Evolutionary conservation across 1,140 invertebrate genomes (phyloP).

Genomic region (Drosophila chauvacae): DNA sequence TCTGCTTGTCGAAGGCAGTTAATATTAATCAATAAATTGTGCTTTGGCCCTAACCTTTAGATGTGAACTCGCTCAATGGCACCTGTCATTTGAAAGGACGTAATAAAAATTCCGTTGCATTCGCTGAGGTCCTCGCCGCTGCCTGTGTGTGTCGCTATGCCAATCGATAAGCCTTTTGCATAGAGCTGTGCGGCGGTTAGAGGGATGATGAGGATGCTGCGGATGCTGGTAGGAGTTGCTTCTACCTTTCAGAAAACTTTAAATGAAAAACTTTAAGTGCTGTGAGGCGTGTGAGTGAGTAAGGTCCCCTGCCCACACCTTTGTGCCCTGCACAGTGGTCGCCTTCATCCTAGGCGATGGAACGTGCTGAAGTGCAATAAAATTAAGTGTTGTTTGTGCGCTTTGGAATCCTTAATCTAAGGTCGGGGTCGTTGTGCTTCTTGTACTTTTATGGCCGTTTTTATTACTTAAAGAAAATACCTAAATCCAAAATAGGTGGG

Average conservation of each 20-base stretch:
- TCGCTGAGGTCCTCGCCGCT: conserved; percentile 29
- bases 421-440: conserved; percentile 12
- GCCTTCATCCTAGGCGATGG: conserved; percentile 14
- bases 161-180: conserved; percentile 76
- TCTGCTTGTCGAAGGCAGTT: conserved; percentile 47
- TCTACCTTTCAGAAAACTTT: conserved; percentile 71
- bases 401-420: conserved; percentile 41
- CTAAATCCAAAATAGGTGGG: conserved; percentile 12
- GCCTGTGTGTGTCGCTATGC: conserved; percentile 65
- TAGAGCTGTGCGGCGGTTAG: conserved; percentile 26
- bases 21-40: conserved; percentile 76
- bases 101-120: conserved; percentile 79
- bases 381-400: conserved; percentile 37
- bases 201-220: neutral
- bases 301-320: neutral
- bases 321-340: conserved; percentile 30
- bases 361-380: conserved; percentile 49
- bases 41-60: conserved; percentile 67
- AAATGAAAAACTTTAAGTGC: conserved; percentile 82
- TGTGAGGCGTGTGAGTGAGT: conserved; percentile 39
- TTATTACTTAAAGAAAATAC: conserved; percentile 32
- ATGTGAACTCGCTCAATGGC: conserved; percentile 44
- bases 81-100: conserved; percentile 66
- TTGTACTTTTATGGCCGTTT: conserved; percentile 9
- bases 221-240: conserved; percentile 3